Evolutionary conservation across 2,888 invertebrate species (phyloP).

Genomic region (Drosophila greeni): DNA sequence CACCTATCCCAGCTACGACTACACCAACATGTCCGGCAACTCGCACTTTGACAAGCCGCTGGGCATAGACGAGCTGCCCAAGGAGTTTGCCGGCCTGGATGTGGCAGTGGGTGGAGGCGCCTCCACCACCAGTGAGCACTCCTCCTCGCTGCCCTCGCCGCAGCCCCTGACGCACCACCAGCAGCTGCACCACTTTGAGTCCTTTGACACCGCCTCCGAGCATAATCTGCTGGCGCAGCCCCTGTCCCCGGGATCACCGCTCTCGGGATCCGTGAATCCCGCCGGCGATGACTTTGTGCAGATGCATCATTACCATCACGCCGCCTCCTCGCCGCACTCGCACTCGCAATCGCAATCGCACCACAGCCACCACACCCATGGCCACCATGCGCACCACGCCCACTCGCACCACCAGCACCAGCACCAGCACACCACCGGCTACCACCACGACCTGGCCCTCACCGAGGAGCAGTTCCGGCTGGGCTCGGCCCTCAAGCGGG

Average conservation of each 20-base stretch:
- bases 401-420: constrained; percentile 39
- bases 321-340: constrained; percentile 27
- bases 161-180: constrained; percentile 44
- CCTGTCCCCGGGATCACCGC: constrained; percentile 72
- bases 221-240: constrained; percentile 75
- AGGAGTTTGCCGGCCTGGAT: constrained; percentile 49
- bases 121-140: constrained; percentile 70
- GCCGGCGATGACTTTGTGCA: constrained; percentile 67
- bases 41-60: constrained; percentile 76
- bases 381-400: constrained; percentile 30
- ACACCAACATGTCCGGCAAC: constrained; percentile 79
- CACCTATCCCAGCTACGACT: constrained; percentile 77
- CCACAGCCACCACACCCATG: constrained; percentile 42
- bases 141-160: constrained; percentile 70
- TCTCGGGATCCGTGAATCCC: constrained; percentile 71
- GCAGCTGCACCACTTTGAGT: constrained; percentile 66
- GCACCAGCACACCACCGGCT: constrained; percentile 65
- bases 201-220: constrained; percentile 76
- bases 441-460: constrained; percentile 63
- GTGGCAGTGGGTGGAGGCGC: constrained; percentile 49
- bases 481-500: constrained; percentile 76
- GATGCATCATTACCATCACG: constrained; percentile 56
- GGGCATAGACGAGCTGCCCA: constrained; percentile 76
- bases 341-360: constrained; percentile 47
- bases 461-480: constrained; percentile 77